phyloP scores from a whole-genome alignment of 2,888 invertebrate species.

The Osmoderma eremita region DNA sequence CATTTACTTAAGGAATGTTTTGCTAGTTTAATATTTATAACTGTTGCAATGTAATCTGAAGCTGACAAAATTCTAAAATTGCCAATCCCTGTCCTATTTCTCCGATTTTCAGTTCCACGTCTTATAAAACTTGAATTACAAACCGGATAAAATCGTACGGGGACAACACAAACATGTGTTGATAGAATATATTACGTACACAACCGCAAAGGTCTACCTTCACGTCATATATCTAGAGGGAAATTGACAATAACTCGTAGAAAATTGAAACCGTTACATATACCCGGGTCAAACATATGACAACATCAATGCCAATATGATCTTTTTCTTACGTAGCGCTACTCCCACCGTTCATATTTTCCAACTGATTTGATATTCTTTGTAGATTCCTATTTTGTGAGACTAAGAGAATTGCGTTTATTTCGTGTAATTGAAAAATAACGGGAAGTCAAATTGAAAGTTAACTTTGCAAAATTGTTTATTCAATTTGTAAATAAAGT shows the following conservation, averaged over 20 bases:
- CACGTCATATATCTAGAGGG: slow-evolving; percentile 22
- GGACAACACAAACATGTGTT: slow-evolving; percentile 38
- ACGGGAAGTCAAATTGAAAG: no score
- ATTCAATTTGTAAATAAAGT: not conserved
- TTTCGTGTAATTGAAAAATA: no score
- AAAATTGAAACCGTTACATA: slow-evolving; percentile 41
- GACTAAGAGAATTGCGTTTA: no score
- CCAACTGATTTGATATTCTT: no score
- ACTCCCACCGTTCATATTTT: no score
- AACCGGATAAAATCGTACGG: slow-evolving; percentile 16
- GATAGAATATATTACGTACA: slow-evolving; percentile 26
- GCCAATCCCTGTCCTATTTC: not conserved
- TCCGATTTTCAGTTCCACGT: slow-evolving; percentile 9
- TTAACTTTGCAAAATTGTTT: not conserved
- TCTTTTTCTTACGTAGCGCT: not conserved
- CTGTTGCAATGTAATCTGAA: no score
- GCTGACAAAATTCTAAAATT: no score
- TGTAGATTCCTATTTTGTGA: no score
- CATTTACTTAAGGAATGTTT: no score
- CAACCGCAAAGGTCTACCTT: slow-evolving; percentile 11
- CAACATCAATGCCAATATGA: slow-evolving; percentile 17
- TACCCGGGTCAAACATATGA: slow-evolving; percentile 19
- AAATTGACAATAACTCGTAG: slow-evolving; percentile 42
- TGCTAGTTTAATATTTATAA: no score
- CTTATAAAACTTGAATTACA: slow-evolving; percentile 21